These are phyloP conservation scores for Propsilocerus akamusi DNA, from an alignment of 1,140 invertebrate species.

Conservation along the genomic window DNA sequence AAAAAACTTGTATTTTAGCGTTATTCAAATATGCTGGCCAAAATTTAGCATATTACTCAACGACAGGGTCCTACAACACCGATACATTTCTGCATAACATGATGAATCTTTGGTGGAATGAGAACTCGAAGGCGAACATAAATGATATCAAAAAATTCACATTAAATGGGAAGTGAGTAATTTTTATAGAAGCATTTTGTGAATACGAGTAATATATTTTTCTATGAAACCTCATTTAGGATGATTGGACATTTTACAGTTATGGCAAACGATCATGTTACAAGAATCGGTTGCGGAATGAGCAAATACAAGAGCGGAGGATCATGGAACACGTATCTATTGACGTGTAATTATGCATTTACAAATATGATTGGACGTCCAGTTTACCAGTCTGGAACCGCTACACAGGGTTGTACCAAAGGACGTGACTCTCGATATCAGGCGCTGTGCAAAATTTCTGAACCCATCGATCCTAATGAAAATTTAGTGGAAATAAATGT, in stretches of 20 bases:
- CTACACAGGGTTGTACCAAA: not conserved
- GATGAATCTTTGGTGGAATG: not conserved
- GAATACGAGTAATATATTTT: not conserved
- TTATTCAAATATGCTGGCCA: conserved; percentile 11
- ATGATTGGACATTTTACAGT: not conserved
- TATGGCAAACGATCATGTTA: not conserved
- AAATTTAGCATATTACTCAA: conserved; percentile 14
- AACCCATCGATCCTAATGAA: too few relatives aligned
- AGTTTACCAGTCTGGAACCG: not conserved
- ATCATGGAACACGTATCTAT: not conserved
- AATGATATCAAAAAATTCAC: not conserved
- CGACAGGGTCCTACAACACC: too few relatives aligned
- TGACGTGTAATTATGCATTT: not conserved
- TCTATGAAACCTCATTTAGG: not conserved
- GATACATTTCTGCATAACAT: not conserved
- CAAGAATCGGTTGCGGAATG: not conserved
- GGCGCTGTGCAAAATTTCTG: not conserved
- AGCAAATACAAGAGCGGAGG: not conserved
- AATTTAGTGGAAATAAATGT: too few relatives aligned
- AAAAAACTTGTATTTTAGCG: too few relatives aligned
- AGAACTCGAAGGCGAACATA: not conserved
- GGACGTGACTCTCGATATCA: not conserved
- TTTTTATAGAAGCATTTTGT: not conserved
- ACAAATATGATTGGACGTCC: not conserved
- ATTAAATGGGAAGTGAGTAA: not conserved